phyloP scores from a whole-genome alignment of 2,888 invertebrate genomes.

The Sminthurides aquaticus region DNA sequence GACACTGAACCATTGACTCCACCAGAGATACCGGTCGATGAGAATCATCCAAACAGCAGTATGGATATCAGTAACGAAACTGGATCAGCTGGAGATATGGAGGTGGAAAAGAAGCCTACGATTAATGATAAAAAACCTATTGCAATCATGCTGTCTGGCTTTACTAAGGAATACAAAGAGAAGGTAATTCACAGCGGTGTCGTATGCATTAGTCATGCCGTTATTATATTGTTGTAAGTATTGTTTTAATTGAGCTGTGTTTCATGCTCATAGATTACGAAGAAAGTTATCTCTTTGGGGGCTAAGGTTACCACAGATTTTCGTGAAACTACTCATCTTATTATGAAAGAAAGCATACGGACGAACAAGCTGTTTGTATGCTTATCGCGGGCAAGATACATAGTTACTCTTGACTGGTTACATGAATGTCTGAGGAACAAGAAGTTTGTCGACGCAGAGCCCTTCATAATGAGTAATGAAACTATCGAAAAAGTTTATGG shows the following conservation, averaged over 20 bases:
- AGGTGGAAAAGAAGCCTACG: neutral
- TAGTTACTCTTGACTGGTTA: constrained; percentile 35
- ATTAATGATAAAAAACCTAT: constrained; percentile 9
- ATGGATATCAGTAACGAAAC: constrained; percentile 6
- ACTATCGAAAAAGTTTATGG: constrained; percentile 29
- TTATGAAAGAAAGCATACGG: constrained; percentile 25
- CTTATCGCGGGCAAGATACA: constrained; percentile 31
- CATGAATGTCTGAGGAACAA: constrained; percentile 26
- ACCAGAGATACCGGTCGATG: constrained; percentile 9
- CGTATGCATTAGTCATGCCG: neutral
- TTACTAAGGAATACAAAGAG: constrained; percentile 22
- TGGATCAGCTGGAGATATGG: constrained; percentile 5
- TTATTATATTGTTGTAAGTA: no score
- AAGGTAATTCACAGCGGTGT: constrained; percentile 19
- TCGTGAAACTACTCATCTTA: constrained; percentile 34
- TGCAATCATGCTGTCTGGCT: constrained; percentile 27
- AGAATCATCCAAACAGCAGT: neutral
- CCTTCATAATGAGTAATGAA: constrained; percentile 20
- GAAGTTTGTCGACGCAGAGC: constrained; percentile 33
- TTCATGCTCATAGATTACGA: no score
- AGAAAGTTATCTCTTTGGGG: constrained; percentile 26
- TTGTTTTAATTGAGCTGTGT: no score
- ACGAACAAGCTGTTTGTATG: constrained; percentile 34
- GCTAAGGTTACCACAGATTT: constrained; percentile 30
- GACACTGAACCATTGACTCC: constrained; percentile 18